Base-by-base conservation (phyloP, 53 echinoderm and acorn worm species). In the Crossaster papposus region DNA sequence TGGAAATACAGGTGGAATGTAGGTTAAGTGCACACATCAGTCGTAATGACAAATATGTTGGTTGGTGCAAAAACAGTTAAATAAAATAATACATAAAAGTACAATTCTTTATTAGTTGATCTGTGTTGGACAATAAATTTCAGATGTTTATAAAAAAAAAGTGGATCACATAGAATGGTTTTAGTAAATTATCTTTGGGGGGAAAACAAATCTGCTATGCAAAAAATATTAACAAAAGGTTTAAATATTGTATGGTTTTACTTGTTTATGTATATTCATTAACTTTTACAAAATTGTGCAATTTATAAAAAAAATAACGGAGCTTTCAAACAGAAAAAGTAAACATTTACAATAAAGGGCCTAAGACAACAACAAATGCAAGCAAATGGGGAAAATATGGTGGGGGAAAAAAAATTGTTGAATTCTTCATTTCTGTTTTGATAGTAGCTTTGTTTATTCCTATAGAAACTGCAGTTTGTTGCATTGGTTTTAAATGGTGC, bases 241-340 rank as follows among this genome's bases (percentile, higher is more conserved):
- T n/a, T 6, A 78, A 22, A 78, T 17, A 78, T 50, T 23, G 17
- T 74, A 36, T 22, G 15, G 74, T 74, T 33, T 74, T 74, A 14
- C 34, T 74, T 33, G 14, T 74, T 74, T 35, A 74, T 35, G 14
- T 13, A 74, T 36, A 14, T 71, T 52, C 71, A 72, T 84, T 84
- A 31, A 84, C 84, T 36, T 68, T 83, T 83, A 23, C 3, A 37
- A 84, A 84, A 72, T 72, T 84, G 84, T 84, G 84, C 84, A 84
- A 84, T 84, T 84, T 84, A 51, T 82, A 26, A 82, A 82, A n/a
- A 68, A 22, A 82, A 82, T 30, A 70, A 36, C n/a, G 18, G 82
- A 82, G 82, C 82, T 82, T 82, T 82, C 82, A 81, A 58, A 68
- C 17, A 18, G 68, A 68, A 58, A 58, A 15, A 58, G 58, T 58